Conservation (phyloP, 1,140 invertebrate genomes). For the Zaprionus gabonicus region DNA sequence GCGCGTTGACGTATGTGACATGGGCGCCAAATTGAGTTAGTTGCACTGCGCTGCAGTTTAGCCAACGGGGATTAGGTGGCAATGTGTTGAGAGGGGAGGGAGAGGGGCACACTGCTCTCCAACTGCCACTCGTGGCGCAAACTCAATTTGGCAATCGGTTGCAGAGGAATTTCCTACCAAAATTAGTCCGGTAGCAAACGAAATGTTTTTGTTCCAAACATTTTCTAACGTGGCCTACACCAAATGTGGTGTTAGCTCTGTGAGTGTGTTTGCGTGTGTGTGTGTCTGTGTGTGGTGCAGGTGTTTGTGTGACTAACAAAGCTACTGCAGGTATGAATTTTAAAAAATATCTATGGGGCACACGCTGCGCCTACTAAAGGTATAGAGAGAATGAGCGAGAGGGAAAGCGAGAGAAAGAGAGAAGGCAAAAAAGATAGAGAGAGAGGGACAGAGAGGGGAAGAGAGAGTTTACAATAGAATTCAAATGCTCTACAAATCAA, state of each 20-base stretch:
- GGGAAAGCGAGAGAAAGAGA: too few relatives aligned
- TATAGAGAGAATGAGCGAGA: too few relatives aligned
- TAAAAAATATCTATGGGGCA: constrained; percentile 28
- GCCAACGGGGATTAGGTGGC: neutral
- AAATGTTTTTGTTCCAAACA: constrained; percentile 49
- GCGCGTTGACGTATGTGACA: constrained; percentile 81
- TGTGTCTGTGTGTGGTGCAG: neutral
- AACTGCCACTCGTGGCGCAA: constrained; percentile 38
- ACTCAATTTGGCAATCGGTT: constrained; percentile 67
- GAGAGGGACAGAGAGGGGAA: too few relatives aligned
- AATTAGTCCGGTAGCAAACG: constrained; percentile 69
- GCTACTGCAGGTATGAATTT: constrained; percentile 38
- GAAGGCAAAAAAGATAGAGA: too few relatives aligned
- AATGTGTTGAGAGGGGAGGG: constrained; percentile 11
- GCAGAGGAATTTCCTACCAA: constrained; percentile 56
- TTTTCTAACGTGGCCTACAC: neutral
- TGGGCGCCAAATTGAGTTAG: constrained; percentile 80
- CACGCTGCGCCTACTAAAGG: too few relatives aligned
- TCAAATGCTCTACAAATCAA: too few relatives aligned
- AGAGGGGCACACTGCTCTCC: neutral
- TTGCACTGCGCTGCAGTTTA: constrained; percentile 46
- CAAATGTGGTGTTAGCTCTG: neutral
- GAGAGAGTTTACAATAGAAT: too few relatives aligned
- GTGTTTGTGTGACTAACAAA: constrained; percentile 12
- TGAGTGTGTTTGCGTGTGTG: neutral